Base-by-base conservation (phyloP, 1,140 invertebrate genomes). In the Oreohelix idahoensis region DNA sequence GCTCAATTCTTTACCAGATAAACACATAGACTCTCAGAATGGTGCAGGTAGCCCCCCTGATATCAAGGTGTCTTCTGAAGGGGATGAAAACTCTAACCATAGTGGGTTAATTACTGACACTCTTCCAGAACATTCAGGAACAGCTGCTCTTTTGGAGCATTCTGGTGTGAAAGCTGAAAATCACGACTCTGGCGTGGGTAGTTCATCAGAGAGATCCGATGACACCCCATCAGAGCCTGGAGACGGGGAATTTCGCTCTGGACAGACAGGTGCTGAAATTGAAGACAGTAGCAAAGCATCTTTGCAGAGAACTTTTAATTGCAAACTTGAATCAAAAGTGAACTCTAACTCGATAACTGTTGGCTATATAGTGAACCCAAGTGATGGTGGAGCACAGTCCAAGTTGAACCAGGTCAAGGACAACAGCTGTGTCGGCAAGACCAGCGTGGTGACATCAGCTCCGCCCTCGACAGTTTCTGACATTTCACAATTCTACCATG, bases 161-260 rank as follows among this genome's bases (percentile, higher is more conserved):
- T 49, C 74, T n/a, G 73, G 81, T 42, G 77, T 80, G 63, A 88
- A 89, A 81, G 81, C 73, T 29, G 88, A 89, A 79, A 90, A 89
- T 84, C 87, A 90, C 85, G 90, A 91, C 74, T 91, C 90, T 39
- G 90, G 90, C 76, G 85, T 91, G 17, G 90, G 90, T 36, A 90
- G 89, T 84, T 89, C 89, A 38, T 91, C 90, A 49, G 90, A 91
- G 70, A 84, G 89, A 66, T 91, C 90, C 32, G 90, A 91, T 79
- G 90, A 90, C 78, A 86, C 90, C 71, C 89, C 90, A 35, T 90
- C 90, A 73, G 90, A 91, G 84, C 86, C 86, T 36, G 89, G 89
- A 66, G 90, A 91, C 84, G 85, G 84, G 39, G 89, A 91, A 70
- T 89, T 87, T 70, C 42, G 79, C 32, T 38, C 77, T 63, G 51